These are phyloP conservation scores for Formica aserva DNA, from an alignment of 2,888 invertebrate genomes.

Conservation along the genomic window DNA sequence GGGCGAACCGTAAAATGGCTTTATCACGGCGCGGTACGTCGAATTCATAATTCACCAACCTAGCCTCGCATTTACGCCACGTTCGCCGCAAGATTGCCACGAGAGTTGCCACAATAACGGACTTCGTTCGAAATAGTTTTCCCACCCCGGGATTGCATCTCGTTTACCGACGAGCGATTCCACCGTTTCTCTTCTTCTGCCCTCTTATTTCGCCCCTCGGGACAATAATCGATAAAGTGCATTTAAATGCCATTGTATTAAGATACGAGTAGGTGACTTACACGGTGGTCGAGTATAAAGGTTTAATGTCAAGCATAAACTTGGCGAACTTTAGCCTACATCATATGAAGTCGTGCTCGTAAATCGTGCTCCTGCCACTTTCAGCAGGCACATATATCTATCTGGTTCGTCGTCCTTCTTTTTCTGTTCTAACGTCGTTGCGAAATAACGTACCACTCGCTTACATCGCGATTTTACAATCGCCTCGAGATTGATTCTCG, in stretches of 20 bases:
- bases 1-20: constrained; percentile 59
- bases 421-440: constrained; percentile 22
- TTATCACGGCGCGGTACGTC: constrained; percentile 38
- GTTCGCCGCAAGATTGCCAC: constrained; percentile 57
- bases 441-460: constrained; percentile 20
- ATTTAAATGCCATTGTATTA: constrained; percentile 49
- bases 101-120: constrained; percentile 47
- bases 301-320: constrained; percentile 75
- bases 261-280: constrained; percentile 23
- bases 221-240: constrained; percentile 58
- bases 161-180: neutral
- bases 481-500: constrained; percentile 58
- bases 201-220: constrained; percentile 21
- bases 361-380: constrained; percentile 58
- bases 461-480: constrained; percentile 54
- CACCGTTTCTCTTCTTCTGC: neutral
- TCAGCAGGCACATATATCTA: constrained; percentile 20
- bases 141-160: constrained; percentile 4
- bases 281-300: constrained; percentile 60
- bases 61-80: constrained; percentile 30
- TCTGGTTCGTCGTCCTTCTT: constrained; percentile 4
- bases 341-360: constrained; percentile 63
- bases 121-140: constrained; percentile 50
- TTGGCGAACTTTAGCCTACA: constrained; percentile 76
- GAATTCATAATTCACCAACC: constrained; percentile 69